These are phyloP conservation scores for Gryllus bimaculatus DNA, from an alignment of 1,140 invertebrate genomes.

Conservation along the genomic window DNA sequence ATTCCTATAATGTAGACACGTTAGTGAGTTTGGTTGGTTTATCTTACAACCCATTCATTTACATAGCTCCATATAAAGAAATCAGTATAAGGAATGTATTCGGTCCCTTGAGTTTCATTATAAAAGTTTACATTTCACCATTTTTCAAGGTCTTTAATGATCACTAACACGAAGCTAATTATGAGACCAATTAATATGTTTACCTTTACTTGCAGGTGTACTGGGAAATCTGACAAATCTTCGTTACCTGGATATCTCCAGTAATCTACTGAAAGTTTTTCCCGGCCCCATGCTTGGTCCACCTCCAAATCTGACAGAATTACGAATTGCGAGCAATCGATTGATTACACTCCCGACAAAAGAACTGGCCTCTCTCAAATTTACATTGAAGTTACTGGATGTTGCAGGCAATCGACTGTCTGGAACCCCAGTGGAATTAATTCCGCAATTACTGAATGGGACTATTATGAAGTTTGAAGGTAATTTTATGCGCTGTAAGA, in stretches of 20 bases:
- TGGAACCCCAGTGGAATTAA: neutral
- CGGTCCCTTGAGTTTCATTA: too few relatives aligned
- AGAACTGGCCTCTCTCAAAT: neutral
- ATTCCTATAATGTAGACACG: too few relatives aligned
- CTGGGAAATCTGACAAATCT: neutral
- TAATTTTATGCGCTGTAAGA: neutral
- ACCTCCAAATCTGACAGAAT: neutral
- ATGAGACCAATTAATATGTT: too few relatives aligned
- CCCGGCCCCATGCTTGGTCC: neutral
- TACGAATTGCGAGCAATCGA: neutral
- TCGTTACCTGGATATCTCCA: neutral
- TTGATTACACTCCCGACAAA: neutral
- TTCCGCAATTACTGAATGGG: neutral
- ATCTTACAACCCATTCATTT: too few relatives aligned
- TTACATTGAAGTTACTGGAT: neutral
- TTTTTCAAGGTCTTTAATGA: too few relatives aligned
- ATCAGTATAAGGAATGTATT: too few relatives aligned
- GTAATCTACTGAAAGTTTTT: neutral
- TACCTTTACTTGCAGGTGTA: neutral
- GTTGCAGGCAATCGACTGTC: neutral
- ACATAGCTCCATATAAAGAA: too few relatives aligned
- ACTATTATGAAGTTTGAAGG: neutral
- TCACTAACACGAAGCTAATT: too few relatives aligned
- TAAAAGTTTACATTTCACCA: too few relatives aligned
- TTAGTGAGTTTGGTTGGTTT: too few relatives aligned